A percentile compares a stretch with the other conserved stretches of the same genome.
phyloP scores from a whole-genome alignment of 2,113 vertebrate species.

The Oncorhynchus keta region DNA sequence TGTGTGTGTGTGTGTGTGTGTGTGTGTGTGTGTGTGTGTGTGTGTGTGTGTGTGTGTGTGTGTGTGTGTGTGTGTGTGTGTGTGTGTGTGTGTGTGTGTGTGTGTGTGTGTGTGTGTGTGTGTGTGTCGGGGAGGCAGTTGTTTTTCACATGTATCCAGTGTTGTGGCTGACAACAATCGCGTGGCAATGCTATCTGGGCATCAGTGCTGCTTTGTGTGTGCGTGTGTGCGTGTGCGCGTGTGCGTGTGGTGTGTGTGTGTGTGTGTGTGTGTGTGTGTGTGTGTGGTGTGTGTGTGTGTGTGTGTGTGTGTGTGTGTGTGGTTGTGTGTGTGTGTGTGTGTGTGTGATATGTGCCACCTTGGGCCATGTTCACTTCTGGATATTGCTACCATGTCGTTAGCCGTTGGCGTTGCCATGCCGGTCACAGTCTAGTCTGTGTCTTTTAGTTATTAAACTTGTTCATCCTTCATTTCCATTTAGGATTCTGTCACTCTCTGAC shows the following conservation, averaged over 20 bases:
- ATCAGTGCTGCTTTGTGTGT: background rate
- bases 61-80: background rate
- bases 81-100: constrained; percentile 2
- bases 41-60: no score
- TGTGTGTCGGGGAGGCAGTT: background rate
- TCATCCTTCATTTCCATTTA: constrained; percentile 35
- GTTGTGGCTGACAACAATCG: no score
- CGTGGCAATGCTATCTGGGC: no score
- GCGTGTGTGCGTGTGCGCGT: constrained; percentile 12
- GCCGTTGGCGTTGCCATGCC: background rate
- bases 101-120: constrained; percentile 3
- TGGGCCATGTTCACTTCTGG: background rate
- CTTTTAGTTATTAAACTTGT: constrained; percentile 1
- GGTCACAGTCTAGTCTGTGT: background rate
- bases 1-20: no score
- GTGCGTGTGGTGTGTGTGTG: background rate
- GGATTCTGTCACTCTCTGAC: constrained; percentile 23
- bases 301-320: background rate
- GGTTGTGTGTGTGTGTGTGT: background rate
- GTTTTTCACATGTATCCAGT: no score
- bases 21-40: no score
- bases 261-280: background rate
- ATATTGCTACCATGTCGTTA: background rate
- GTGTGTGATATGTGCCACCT: background rate
- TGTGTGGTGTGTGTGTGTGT: constrained; percentile 20